These are phyloP conservation scores for Clarias fuscus DNA, from an alignment of 2,797 vertebrate species.

Conservation along the genomic window DNA sequence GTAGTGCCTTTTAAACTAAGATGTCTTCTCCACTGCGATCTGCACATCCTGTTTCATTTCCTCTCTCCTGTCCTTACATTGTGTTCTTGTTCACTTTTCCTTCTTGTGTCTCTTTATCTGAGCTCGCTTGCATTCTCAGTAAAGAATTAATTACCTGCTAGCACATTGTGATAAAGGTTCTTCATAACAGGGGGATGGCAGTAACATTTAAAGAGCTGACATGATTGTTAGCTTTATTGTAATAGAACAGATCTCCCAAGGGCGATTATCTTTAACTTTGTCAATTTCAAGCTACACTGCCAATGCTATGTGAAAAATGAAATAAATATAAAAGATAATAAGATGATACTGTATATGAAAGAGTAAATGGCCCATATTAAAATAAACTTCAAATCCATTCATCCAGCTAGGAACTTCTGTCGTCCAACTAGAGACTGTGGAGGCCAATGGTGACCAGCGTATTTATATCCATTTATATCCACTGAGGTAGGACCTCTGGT, in stretches of 20 bases:
- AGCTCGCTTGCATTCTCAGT: constrained; percentile 29
- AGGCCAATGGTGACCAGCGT: no score
- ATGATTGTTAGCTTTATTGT: not conserved
- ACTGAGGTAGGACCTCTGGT: no score
- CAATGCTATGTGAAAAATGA: not conserved
- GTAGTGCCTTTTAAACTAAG: not conserved
- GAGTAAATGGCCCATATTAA: not conserved
- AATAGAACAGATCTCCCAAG: not conserved
- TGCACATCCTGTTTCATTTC: constrained; percentile 19
- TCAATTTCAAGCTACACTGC: not conserved
- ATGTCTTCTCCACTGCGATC: not conserved
- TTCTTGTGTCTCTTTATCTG: constrained; percentile 26
- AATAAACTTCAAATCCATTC: not conserved
- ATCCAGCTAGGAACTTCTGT: no score
- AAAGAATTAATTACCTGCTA: constrained; percentile 61
- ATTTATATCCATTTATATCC: no score
- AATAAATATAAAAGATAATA: not conserved
- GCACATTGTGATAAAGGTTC: constrained; percentile 33
- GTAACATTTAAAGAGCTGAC: not conserved
- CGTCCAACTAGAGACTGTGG: no score
- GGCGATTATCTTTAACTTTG: not conserved
- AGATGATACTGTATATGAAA: not conserved
- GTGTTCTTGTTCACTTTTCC: not conserved
- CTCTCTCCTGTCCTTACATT: not conserved
- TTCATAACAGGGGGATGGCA: not conserved